Evolutionary conservation across 2,888 invertebrate species (phyloP).

Genomic region (Lucinisca nassula): DNA sequence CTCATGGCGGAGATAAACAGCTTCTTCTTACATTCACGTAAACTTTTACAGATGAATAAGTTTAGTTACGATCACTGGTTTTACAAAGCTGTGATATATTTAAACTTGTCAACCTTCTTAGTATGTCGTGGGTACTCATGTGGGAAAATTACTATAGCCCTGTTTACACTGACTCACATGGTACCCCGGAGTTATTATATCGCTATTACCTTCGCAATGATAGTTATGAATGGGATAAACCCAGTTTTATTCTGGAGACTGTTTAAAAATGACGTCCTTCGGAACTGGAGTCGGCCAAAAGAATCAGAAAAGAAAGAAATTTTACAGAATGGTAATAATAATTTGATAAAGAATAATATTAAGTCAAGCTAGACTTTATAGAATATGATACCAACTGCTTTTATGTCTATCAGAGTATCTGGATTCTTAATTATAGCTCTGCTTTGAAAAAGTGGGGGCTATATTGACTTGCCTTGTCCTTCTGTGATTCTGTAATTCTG

Average conservation of each 20-base stretch:
- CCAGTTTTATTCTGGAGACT: conserved; percentile 86
- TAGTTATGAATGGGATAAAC: conserved; percentile 84
- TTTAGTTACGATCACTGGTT: conserved; percentile 77
- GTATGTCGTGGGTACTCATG: conserved; percentile 81
- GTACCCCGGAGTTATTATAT: conserved; percentile 79
- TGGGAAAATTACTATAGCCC: conserved; percentile 77
- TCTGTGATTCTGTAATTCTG: no score
- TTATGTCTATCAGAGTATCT: no score
- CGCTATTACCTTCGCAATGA: conserved; percentile 77
- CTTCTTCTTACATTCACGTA: conserved; percentile 87
- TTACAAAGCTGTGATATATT: conserved; percentile 79
- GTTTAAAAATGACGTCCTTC: conserved; percentile 85
- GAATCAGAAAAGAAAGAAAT: neutral
- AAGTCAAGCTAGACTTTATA: neutral
- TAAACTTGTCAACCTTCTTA: conserved; percentile 85
- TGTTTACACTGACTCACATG: conserved; percentile 74
- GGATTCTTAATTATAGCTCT: no score
- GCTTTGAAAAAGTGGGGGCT: no score
- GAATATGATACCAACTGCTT: no score
- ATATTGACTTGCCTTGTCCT: no score
- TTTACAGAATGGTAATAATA: neutral
- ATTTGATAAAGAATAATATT: neutral
- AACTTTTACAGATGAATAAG: conserved; percentile 86
- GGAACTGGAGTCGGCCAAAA: conserved; percentile 24
- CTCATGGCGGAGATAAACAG: conserved; percentile 87